These are phyloP conservation scores for Neodiprion pinetum DNA, from an alignment of 1,140 invertebrate genomes.

Conservation along the genomic window DNA sequence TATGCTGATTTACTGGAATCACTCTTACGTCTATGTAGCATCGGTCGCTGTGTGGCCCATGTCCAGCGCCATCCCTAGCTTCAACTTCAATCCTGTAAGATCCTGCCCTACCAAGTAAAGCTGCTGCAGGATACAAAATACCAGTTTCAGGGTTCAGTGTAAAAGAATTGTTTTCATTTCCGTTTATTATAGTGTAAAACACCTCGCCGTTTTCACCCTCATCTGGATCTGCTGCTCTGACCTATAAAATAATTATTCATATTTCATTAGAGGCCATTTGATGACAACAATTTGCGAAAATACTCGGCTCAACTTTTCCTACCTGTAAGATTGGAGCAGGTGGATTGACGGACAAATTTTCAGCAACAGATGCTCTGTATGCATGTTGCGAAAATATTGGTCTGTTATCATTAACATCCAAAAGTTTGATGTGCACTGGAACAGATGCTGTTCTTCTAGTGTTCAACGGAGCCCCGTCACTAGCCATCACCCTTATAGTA, in stretches of 20 bases:
- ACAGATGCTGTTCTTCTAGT: slow-evolving; percentile 74
- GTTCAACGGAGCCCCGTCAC: slow-evolving; percentile 76
- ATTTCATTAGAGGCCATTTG: background rate
- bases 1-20: slow-evolving; percentile 83
- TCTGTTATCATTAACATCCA: slow-evolving; percentile 85
- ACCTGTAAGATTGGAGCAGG: slow-evolving; percentile 81
- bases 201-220: slow-evolving; percentile 78
- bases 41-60: slow-evolving; percentile 70
- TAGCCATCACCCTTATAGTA: slow-evolving; percentile 79
- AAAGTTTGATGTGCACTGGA: slow-evolving; percentile 79
- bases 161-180: slow-evolving; percentile 77
- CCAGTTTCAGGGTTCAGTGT: slow-evolving; percentile 75
- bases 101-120: slow-evolving; percentile 68
- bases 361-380: slow-evolving; percentile 81
- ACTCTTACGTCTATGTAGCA: slow-evolving; percentile 81
- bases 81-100: slow-evolving; percentile 76
- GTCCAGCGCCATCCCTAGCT: slow-evolving; percentile 76
- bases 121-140: slow-evolving; percentile 78
- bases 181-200: slow-evolving; percentile 74
- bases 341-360: slow-evolving; percentile 80
- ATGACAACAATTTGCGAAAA: background rate
- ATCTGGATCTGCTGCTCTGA: slow-evolving; percentile 80
- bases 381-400: slow-evolving; percentile 78
- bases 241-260: slow-evolving; percentile 36
- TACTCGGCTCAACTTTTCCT: slow-evolving; percentile 16